Conservation (phyloP, 2,888 invertebrate species). For the Volucella zonaria region DNA sequence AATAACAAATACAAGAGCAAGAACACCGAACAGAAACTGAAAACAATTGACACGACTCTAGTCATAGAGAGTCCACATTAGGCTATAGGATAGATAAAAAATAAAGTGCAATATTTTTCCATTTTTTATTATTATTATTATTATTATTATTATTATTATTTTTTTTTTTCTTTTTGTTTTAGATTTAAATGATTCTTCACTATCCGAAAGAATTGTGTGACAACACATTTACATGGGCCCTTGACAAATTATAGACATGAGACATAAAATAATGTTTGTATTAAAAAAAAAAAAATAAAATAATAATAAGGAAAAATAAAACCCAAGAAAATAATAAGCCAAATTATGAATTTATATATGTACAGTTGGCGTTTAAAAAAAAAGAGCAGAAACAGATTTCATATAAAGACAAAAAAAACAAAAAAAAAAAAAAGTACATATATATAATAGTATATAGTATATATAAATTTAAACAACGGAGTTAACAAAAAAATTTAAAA, state of each 20-base stretch:
- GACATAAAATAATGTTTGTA: background rate
- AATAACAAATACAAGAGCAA: background rate
- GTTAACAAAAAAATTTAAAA: constrained; percentile 3
- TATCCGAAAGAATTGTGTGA: background rate
- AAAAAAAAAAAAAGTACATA: background rate
- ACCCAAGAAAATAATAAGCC: background rate
- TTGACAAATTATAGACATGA: background rate
- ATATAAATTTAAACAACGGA: background rate
- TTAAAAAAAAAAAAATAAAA: background rate
- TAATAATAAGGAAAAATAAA: background rate
- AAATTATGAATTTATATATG: background rate
- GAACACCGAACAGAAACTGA: background rate
- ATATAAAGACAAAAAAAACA: background rate
- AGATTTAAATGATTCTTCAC: background rate
- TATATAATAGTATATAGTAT: background rate
- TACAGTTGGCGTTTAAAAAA: constrained; percentile 7
- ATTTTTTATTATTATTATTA: no score
- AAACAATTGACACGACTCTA: background rate
- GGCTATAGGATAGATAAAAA: background rate
- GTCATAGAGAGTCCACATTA: background rate
- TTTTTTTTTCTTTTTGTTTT: background rate
- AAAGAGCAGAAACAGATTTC: background rate
- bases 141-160: no score
- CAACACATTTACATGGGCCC: constrained; percentile 10
- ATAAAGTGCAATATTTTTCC: no score